Percentiles rank a stretch among this genome's conserved stretches.
These are phyloP conservation scores for Apodemus sylvaticus DNA, from an alignment of 2,113 vertebrate genomes.

Conservation along the genomic window DNA sequence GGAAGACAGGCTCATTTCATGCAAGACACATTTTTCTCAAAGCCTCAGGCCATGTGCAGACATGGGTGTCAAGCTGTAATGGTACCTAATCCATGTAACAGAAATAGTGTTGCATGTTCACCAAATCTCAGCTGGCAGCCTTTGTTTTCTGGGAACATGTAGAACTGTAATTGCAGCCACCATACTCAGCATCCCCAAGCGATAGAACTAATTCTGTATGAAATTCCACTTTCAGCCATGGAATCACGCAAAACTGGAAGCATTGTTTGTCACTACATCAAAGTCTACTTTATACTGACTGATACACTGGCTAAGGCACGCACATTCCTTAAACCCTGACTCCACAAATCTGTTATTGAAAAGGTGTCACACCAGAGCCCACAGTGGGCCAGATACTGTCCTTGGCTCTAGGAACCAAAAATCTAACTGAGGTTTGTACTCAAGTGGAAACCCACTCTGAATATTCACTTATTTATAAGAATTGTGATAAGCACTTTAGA, in stretches of 20 bases:
- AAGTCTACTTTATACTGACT: background rate
- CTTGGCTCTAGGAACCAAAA: background rate
- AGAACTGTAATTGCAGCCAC: background rate
- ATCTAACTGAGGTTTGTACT: background rate
- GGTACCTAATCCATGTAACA: background rate
- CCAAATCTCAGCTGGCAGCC: background rate
- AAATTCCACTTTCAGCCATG: background rate
- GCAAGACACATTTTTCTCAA: background rate
- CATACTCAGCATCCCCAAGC: background rate
- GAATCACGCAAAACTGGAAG: background rate
- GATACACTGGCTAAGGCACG: background rate
- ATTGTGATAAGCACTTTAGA: background rate
- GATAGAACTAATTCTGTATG: background rate
- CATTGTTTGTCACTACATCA: background rate
- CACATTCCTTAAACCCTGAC: background rate
- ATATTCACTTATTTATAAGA: background rate
- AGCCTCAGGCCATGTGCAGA: background rate
- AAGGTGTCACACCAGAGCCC: background rate
- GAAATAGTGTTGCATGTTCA: background rate
- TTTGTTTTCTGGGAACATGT: background rate
- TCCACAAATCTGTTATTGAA: background rate
- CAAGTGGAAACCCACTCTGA: background rate
- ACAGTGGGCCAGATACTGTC: background rate
- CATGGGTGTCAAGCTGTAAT: background rate
- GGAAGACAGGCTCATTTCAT: background rate